Percentiles rank a stretch among this genome's conserved stretches.
Conservation (phyloP, 1,140 invertebrate species). For the Adelges cooleyi region DNA sequence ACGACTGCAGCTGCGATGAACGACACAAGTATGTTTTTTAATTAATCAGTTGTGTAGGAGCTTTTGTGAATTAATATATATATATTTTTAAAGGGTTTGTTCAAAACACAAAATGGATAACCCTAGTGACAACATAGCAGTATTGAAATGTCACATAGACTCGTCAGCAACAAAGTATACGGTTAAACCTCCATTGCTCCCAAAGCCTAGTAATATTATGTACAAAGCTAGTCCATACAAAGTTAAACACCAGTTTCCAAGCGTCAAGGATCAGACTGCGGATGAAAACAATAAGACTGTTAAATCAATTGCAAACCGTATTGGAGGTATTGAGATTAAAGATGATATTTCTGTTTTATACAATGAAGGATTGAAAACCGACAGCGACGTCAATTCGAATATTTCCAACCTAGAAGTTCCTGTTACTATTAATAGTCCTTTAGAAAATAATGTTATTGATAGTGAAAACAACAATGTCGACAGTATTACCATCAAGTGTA, state of each 20-base stretch:
- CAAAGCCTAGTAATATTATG: conserved; percentile 12
- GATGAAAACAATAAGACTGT: neutral
- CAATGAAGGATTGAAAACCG: neutral
- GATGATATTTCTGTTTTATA: neutral
- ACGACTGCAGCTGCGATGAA: conserved; percentile 5
- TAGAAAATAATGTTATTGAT: conserved; percentile 12
- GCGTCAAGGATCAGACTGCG: neutral
- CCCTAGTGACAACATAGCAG: neutral
- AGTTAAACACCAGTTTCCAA: conserved; percentile 13
- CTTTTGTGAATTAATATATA: too few relatives aligned
- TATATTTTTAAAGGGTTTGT: neutral
- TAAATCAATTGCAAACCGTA: neutral
- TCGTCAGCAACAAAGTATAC: neutral
- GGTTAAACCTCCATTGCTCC: conserved; percentile 8
- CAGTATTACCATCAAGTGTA: conserved; percentile 2
- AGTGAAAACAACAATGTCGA: conserved; percentile 6
- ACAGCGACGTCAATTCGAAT: conserved; percentile 16
- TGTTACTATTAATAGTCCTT: conserved; percentile 15
- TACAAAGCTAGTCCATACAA: conserved; percentile 22
- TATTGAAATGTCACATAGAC: neutral
- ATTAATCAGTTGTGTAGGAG: too few relatives aligned
- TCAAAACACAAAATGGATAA: conserved; percentile 11
- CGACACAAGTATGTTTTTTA: conserved; percentile 3
- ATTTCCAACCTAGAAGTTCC: conserved; percentile 11
- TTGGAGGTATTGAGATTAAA: neutral